Percentiles rank a stretch among this genome's conserved stretches.
Evolutionary conservation across 2,113 vertebrate genomes (phyloP).

Genomic region (Myrmecobius fasciatus): DNA sequence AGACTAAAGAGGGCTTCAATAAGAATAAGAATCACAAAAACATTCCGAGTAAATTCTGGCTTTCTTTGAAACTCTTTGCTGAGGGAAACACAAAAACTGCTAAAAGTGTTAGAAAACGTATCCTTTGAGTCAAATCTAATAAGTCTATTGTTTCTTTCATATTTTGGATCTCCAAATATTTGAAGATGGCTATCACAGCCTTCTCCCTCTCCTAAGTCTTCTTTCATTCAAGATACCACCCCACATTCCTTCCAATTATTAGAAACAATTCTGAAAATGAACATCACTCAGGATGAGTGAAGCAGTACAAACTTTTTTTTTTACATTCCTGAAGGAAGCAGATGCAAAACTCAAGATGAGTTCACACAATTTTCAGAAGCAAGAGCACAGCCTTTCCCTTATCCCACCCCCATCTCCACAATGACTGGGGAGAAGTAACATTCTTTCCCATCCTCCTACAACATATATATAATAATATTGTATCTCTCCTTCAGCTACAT

Average conservation of each 20-base stretch:
- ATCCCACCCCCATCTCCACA: too few species aligned
- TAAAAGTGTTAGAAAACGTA: not conserved
- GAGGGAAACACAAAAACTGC: not conserved
- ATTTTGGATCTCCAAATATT: not conserved
- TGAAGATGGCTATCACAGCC: not conserved
- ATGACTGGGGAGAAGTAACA: too few species aligned
- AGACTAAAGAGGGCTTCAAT: not conserved
- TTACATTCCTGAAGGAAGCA: too few species aligned
- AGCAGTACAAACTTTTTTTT: too few species aligned
- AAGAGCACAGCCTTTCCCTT: too few species aligned
- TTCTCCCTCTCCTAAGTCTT: not conserved
- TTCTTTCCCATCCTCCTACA: too few species aligned
- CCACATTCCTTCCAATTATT: not conserved
- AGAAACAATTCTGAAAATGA: too few species aligned
- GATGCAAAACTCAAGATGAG: too few species aligned
- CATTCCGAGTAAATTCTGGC: not conserved
- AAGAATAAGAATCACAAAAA: not conserved
- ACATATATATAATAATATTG: too few species aligned
- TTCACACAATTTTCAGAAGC: too few species aligned
- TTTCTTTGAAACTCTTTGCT: not conserved
- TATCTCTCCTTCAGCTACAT: too few species aligned
- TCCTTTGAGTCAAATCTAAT: not conserved
- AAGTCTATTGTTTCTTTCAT: not conserved
- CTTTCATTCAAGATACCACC: not conserved
- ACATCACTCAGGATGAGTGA: too few species aligned